Percentiles rank a stretch among this genome's conserved stretches.
phyloP scores from a whole-genome alignment of 2,888 invertebrate species.

The Xylocampa areola region DNA sequence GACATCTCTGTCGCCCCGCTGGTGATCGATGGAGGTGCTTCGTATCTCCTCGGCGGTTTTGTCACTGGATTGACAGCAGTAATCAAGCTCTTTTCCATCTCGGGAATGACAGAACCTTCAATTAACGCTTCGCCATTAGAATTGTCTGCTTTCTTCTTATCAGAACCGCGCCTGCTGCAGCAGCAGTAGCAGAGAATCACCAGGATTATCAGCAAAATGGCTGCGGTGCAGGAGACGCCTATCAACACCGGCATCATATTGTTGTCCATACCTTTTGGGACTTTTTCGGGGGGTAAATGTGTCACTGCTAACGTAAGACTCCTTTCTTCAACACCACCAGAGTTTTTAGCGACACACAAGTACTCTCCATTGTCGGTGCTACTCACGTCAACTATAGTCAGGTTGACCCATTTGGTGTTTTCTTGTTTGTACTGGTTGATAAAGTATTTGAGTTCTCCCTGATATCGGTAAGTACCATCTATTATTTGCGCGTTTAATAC shows the following conservation, averaged over 20 bases:
- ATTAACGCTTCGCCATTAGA: conserved; percentile 92
- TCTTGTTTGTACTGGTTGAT: conserved; percentile 75
- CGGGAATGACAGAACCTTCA: conserved; percentile 93
- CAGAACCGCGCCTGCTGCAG: conserved; percentile 86
- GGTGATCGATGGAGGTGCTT: conserved; percentile 92
- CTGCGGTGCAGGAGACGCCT: conserved; percentile 82
- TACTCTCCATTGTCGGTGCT: conserved; percentile 93
- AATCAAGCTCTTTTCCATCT: conserved; percentile 95
- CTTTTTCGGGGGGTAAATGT: conserved; percentile 80
- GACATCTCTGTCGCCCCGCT: conserved; percentile 95
- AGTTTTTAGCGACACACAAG: conserved; percentile 94
- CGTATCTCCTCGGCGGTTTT: conserved; percentile 94
- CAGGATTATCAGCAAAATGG: conserved; percentile 87
- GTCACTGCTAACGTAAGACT: conserved; percentile 91
- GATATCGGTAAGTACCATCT: conserved; percentile 86
- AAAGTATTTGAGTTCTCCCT: conserved; percentile 86
- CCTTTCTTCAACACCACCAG: conserved; percentile 94
- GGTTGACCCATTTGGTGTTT: conserved; percentile 91
- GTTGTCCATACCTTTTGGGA: conserved; percentile 88
- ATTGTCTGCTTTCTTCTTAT: conserved; percentile 90
- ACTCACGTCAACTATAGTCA: conserved; percentile 91
- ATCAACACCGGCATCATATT: conserved; percentile 89
- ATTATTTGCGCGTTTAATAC: conserved; percentile 91
- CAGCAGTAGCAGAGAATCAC: conserved; percentile 90
- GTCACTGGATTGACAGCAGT: conserved; percentile 96